Evolutionary conservation across 2,113 vertebrate genomes (phyloP).

Genomic region (Bothrops jararaca): DNA sequence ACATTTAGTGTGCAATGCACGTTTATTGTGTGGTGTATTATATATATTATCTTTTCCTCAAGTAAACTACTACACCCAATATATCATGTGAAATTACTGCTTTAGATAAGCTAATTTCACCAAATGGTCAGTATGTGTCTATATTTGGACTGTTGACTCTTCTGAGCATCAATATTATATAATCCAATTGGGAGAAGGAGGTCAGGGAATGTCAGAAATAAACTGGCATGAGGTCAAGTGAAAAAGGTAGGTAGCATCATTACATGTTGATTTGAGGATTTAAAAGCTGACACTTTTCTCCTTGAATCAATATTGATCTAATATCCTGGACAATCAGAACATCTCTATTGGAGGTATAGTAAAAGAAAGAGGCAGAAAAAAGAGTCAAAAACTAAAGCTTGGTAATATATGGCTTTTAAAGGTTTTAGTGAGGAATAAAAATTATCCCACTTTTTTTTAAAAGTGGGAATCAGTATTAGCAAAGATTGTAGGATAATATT

Average conservation of each 20-base stretch:
- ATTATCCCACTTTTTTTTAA: background rate
- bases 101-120: background rate
- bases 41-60: background rate
- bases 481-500: background rate
- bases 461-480: background rate
- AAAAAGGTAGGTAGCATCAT: background rate
- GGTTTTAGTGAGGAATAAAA: background rate
- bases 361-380: background rate
- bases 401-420: background rate
- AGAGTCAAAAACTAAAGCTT: background rate
- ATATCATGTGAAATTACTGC: background rate
- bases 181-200: background rate
- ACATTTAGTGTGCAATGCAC: background rate
- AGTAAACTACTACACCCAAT: background rate
- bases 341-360: background rate
- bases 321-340: background rate
- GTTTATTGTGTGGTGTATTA: background rate
- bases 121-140: background rate
- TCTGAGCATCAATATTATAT: slow-evolving; percentile 11
- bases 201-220: background rate
- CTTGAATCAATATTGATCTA: slow-evolving; percentile 16
- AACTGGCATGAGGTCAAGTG: background rate
- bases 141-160: background rate
- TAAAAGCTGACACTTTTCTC: background rate
- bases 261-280: background rate